phyloP scores from a whole-genome alignment of 2,113 vertebrate species.

The Jacana jacana region DNA sequence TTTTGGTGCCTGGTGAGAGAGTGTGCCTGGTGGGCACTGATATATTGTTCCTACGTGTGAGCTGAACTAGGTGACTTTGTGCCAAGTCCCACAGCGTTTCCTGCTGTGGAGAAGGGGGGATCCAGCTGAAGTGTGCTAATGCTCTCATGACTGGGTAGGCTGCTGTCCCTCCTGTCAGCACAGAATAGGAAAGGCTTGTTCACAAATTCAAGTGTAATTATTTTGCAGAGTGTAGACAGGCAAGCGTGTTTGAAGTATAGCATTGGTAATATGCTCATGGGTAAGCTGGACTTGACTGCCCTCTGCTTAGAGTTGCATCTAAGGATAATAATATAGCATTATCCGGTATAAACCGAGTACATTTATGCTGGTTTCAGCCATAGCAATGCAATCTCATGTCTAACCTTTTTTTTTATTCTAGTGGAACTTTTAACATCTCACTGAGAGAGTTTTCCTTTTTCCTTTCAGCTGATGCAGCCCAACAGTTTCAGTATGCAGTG shows the following conservation, averaged over 20 bases:
- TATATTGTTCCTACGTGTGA: neutral
- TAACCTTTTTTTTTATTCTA: neutral
- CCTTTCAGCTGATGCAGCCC: constrained; percentile 90
- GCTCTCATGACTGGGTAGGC: neutral
- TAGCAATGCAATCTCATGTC: neutral
- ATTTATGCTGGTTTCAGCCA: neutral
- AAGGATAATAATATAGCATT: neutral
- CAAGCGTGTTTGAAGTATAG: neutral
- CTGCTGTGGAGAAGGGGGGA: neutral
- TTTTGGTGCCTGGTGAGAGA: neutral
- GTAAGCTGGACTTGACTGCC: neutral
- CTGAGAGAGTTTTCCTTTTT: neutral
- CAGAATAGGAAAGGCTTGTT: neutral
- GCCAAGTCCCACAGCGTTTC: neutral
- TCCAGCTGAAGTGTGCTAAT: neutral
- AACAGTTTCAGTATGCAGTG: constrained; percentile 97
- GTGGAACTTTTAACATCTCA: neutral
- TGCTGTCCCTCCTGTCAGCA: neutral
- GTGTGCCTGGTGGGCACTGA: neutral
- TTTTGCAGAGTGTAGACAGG: neutral
- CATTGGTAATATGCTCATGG: neutral
- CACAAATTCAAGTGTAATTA: neutral
- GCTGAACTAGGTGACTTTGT: neutral
- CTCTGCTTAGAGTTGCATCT: neutral
- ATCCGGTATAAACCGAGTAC: neutral